These are phyloP conservation scores for Alethe castanea DNA, from an alignment of 2,113 vertebrate species.

Conservation along the genomic window DNA sequence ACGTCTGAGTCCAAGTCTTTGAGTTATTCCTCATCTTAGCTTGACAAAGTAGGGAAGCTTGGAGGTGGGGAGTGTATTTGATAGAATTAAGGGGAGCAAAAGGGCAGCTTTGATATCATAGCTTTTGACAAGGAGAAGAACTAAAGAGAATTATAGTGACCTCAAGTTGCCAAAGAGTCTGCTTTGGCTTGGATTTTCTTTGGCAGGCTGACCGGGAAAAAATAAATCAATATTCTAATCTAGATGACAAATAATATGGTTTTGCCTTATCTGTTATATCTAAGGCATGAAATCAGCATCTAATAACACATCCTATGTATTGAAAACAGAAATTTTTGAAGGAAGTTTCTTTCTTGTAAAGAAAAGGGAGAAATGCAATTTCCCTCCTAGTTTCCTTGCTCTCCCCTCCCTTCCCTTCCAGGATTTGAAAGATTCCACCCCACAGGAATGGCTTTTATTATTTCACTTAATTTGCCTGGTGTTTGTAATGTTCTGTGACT, in stretches of 20 bases:
- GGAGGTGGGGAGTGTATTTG: not conserved
- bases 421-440: not conserved
- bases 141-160: conserved; percentile 20
- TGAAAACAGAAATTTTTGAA: not conserved
- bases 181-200: not conserved
- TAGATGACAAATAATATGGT: not conserved
- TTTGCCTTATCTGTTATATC: conserved; percentile 16
- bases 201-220: not conserved
- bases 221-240: not conserved
- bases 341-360: not conserved
- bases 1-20: not conserved
- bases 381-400: not conserved
- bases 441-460: not conserved
- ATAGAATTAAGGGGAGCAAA: conserved; percentile 48
- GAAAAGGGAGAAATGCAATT: not conserved
- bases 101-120: conserved; percentile 21
- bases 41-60: not conserved
- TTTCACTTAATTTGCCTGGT: not conserved
- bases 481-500: not conserved
- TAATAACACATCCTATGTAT: not conserved
- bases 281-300: conserved; percentile 23
- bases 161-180: not conserved
- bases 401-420: not conserved
- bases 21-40: not conserved
- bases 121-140: conserved; percentile 25